Evolutionary conservation across 2,797 vertebrate species (phyloP), one percentile per base, ranked within the genome.

Genomic region (Tarsius wallacei): DNA sequence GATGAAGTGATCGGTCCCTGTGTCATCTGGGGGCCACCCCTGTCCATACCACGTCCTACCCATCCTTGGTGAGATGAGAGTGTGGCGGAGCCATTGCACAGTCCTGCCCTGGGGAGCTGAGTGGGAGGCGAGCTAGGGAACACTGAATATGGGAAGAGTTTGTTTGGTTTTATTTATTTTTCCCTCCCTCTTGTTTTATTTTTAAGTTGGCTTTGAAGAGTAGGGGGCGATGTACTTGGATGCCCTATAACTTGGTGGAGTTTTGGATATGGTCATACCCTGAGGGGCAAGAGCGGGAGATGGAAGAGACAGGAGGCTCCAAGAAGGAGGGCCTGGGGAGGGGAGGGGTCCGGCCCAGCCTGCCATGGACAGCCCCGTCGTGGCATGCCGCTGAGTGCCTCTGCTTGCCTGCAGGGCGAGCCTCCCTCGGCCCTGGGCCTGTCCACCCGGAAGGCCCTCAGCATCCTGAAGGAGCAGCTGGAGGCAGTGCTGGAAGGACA

Each of bases 361-460:
- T 63, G 33, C 11, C 3, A 3, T n/a, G 57, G 14, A 28, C 33
- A 71, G 57, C 7, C 16, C 26, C 1, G 13, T 36, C 70, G 74
- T 78, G 93, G 81, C 82, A 82, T 61, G 36, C 11, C 0, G 0
- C 91, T 53, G 76, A 86, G 12, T 9, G 22, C 49, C 76, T 68
- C 17, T 24, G n/a, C 49, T 97, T 97, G 93, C 95, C 61, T 85
- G 71, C 94, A 99, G 99, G 99, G 99, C 98, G 99, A 99, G 97
- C 98, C 99, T 97, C 99, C 98, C 76, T 98, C 98, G 97, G 97
- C 98, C 97, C 98, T 99, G 98, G 99, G 99, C 93, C 99, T 99
- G 95, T 99, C 99, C 63, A 99, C 99, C 10, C 97, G 98, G 87
- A 99, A 99, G 98, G 99, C 99, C 94, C 99, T 99, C 95, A 98